Percentiles rank a stretch among this genome's conserved stretches.
phyloP scores from a whole-genome alignment of 30 jellyfish, hydroid and myxozoan species.

The Hydra vulgaris region DNA sequence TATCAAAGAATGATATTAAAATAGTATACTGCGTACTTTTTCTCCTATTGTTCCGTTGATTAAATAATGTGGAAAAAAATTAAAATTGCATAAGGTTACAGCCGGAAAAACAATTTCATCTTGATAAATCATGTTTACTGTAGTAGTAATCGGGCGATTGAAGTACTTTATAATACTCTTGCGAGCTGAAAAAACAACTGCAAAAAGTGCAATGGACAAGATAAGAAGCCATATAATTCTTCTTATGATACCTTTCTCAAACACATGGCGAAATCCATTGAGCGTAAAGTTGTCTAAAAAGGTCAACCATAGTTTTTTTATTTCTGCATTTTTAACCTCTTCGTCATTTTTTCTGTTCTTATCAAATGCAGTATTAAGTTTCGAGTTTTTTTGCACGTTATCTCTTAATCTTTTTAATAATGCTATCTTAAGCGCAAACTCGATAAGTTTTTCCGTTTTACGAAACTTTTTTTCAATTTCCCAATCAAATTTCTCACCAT shows the following conservation, averaged over 20 bases:
- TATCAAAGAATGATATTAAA: neutral
- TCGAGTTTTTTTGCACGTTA: neutral
- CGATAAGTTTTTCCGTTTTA: slow-evolving; percentile 9
- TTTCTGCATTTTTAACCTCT: neutral
- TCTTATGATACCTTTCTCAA: slow-evolving; percentile 37
- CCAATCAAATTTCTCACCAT: too few relatives aligned
- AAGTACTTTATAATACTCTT: slow-evolving; percentile 18
- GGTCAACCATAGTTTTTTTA: slow-evolving; percentile 4
- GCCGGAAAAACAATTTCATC: slow-evolving; percentile 37
- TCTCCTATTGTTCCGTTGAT: slow-evolving; percentile 37
- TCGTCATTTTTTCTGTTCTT: slow-evolving; percentile 7
- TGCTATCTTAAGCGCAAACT: neutral
- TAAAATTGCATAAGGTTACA: slow-evolving; percentile 35
- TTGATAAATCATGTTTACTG: slow-evolving; percentile 19
- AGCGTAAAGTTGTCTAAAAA: slow-evolving; percentile 21
- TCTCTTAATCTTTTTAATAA: slow-evolving; percentile 2
- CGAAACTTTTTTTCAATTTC: neutral
- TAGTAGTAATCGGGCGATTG: slow-evolving; percentile 33
- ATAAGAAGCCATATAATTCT: slow-evolving; percentile 19
- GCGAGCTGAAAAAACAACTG: slow-evolving; percentile 15
- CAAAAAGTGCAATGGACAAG: slow-evolving; percentile 13
- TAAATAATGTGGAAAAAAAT: slow-evolving; percentile 24
- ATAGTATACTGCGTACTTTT: neutral
- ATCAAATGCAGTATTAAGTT: neutral
- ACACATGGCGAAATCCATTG: slow-evolving; percentile 33